A percentile compares a stretch with the other conserved stretches of the same genome.
phyloP scores from a whole-genome alignment of 2,113 vertebrate species.

The Equus quagga region DNA sequence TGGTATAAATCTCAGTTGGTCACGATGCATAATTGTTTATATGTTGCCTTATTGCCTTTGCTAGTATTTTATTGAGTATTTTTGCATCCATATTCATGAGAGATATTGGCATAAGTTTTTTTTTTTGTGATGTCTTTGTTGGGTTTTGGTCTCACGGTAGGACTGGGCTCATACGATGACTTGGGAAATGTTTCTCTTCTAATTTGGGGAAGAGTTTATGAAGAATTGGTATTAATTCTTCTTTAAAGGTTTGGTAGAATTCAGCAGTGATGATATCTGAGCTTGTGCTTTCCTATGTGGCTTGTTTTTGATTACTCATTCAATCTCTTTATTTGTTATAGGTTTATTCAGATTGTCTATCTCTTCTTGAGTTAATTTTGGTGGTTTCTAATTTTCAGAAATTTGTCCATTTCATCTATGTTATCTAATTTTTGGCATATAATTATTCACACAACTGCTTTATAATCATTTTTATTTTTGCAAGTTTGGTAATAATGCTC shows the following conservation, averaged over 20 bases:
- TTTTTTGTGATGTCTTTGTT: not conserved
- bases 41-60: not conserved
- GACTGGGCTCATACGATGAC: not conserved
- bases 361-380: not conserved
- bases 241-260: not conserved
- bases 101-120: not conserved
- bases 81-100: not conserved
- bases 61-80: not conserved
- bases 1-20: not conserved
- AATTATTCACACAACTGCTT: not conserved
- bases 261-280: not conserved
- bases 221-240: not conserved
- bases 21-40: not conserved
- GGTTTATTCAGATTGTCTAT: not conserved
- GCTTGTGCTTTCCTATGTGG: not conserved
- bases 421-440: not conserved
- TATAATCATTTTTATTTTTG: not conserved
- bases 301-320: not conserved
- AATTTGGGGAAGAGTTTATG: not conserved
- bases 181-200: not conserved
- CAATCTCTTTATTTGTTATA: not conserved
- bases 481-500: not conserved
- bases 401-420: not conserved
- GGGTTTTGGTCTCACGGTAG: not conserved
- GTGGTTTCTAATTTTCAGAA: not conserved